Evolutionary conservation across 2,888 invertebrate genomes (phyloP), one percentile per base, ranked within the genome.

Genomic region (Sphinx pinastri): DNA sequence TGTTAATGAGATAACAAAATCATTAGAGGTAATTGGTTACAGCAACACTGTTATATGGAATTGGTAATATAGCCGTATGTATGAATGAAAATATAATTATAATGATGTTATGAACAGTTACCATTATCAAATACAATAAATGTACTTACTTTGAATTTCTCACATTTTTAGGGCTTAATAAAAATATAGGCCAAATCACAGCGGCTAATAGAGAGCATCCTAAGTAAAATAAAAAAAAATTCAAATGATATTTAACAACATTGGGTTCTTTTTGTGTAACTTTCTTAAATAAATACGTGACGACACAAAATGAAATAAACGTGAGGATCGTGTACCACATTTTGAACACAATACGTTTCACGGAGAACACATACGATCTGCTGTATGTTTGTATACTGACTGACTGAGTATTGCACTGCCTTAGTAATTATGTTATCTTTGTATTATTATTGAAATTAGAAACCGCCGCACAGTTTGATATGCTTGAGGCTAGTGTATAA

Each of bases 131-230:
- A 38, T 38, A 38, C 5, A 38, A 38, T 38, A 7, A 38, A 38
- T 38, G 5, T 38, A 92, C 93, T 91, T 81, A 94, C 94, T 84
- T 84, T 19, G 88, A 79, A 79, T 94, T 94, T 68, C 79, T 85
- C 11, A 92, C 88, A 77, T 86, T 84, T 75, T 76, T 88, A 2
- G 91, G 90, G 4, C 80, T 83, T 0, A 91, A 71, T 63, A 91
- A 77, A 73, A 89, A 91, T n/a, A 81, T 76, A 0, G 92, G 92
- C 85, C 86, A 88, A 49, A 89, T 73, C 2, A 89, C 71, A 67
- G 76, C 79, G 0, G 87, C 71, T 3, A 86, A 12, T 0, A 81
- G 2, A 0, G 82, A 83, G 6, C 82, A 79, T 19, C 74, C 69
- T 7, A 87, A 78, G 71, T 90, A 89, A 70, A 82, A 89, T 54